Conservation (phyloP, 2,113 vertebrate genomes). For the Narcine bancroftii region DNA sequence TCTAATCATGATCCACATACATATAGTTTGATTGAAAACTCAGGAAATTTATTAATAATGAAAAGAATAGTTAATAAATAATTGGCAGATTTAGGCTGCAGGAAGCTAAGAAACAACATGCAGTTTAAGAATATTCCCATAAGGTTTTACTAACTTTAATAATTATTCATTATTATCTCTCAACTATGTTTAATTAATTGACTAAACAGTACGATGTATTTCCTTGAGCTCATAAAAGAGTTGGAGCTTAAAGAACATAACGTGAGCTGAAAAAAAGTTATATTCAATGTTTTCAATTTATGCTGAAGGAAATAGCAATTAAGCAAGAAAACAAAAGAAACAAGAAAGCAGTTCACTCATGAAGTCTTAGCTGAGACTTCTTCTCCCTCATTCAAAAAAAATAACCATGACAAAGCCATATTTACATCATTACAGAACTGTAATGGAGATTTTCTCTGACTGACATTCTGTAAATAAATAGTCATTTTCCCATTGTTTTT, state of each 20-base stretch:
- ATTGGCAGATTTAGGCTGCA: background rate
- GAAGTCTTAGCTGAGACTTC: background rate
- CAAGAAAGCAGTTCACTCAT: background rate
- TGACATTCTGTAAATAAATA: background rate
- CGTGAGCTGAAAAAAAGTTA: background rate
- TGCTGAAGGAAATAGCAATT: background rate
- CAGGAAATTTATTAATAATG: slow-evolving; percentile 7
- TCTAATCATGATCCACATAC: background rate
- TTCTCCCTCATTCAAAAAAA: background rate
- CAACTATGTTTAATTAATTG: slow-evolving; percentile 26
- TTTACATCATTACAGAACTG: background rate
- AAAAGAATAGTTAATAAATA: slow-evolving; percentile 20
- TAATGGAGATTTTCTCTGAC: background rate
- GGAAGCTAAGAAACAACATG: background rate
- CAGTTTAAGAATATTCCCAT: background rate
- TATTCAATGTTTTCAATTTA: slow-evolving; percentile 1
- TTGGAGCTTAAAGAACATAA: background rate
- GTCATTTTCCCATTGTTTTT: background rate
- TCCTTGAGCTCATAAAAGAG: background rate
- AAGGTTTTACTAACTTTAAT: slow-evolving; percentile 6
- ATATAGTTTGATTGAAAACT: background rate
- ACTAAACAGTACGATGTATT: background rate
- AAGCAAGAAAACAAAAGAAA: background rate
- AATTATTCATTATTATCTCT: slow-evolving; percentile 26
- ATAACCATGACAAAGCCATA: background rate